Base-by-base conservation (phyloP, 2,888 invertebrate species). In the Dicycla oo region DNA sequence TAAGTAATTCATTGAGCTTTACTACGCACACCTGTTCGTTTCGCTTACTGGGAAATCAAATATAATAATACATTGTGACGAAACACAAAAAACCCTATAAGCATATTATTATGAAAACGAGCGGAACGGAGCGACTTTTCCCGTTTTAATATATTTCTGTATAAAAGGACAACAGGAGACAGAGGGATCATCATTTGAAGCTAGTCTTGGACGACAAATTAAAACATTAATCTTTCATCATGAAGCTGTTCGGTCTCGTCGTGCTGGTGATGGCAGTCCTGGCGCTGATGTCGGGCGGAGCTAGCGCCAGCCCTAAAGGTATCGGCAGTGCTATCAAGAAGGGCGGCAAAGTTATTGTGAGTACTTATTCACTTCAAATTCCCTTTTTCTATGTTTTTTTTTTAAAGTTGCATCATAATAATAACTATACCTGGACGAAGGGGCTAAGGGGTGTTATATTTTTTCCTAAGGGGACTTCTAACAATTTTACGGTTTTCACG, bases 341-440 rank as follows among this genome's bases (percentile, higher is more conserved):
- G 66, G 88, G 88, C 5, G 87, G 85, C 2, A 88, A 86, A 71
- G 79, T 75, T 58, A 81, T 87, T 67, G 88, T 88, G 65, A 86
- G 87, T 87, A 67, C 18, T 4, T 53, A 18, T 53, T 8, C 26
- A 15, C n/a, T n/a, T 11, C 11, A n/a, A 43, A n/a, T 8, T 38
- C 3, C 38, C 5, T n/a, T n/a, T 26, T 43, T 4, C 5, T 7
- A n/a, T 34, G 0, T 6, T 15, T 45, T 49, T 18, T n/a, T 30
- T 38, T 0, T 18, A 23, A 18, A 20, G 4, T 13, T 26, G 5
- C 6, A 0, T 18, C 23, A n/a, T 23, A 3, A 0, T 2, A 26
- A 40, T 3, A 49, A 15, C 7, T 30, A 38, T 45, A 18, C 20
- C 13, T n/a, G 11, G 26, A 40, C 5, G 15, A 3, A 11, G 20